These are phyloP conservation scores for Magallana nippona DNA, from an alignment of 2,888 invertebrate genomes.

Conservation along the genomic window DNA sequence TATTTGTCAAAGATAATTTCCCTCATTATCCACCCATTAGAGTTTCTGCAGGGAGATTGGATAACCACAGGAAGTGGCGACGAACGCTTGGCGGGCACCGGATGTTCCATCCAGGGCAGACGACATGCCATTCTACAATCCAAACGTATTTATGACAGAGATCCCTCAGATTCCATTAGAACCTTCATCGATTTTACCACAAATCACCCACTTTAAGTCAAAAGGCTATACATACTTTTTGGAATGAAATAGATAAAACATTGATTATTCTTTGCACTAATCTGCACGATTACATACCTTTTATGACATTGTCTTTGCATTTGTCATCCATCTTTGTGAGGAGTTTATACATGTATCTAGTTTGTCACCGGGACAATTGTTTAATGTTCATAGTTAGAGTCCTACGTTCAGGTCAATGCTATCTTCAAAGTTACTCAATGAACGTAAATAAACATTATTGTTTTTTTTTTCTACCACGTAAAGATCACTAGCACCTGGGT, in stretches of 20 bases:
- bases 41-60: neutral
- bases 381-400: no score
- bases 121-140: slow-evolving; percentile 32
- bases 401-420: no score
- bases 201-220: slow-evolving; percentile 23
- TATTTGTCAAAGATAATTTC: slow-evolving; percentile 31
- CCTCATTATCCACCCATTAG: slow-evolving; percentile 28
- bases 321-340: neutral
- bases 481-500: no score
- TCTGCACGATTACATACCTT: neutral
- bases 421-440: no score
- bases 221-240: slow-evolving; percentile 27
- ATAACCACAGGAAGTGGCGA: slow-evolving; percentile 15
- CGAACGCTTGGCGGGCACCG: slow-evolving; percentile 17
- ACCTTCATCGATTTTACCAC: slow-evolving; percentile 4
- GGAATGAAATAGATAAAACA: slow-evolving; percentile 36
- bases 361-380: no score
- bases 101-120: neutral
- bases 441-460: no score
- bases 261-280: slow-evolving; percentile 10
- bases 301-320: neutral
- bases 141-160: slow-evolving; percentile 30
- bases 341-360: neutral
- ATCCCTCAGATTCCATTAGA: slow-evolving; percentile 29
- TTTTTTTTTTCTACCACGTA: no score